Evolutionary conservation across 2,113 vertebrate genomes (phyloP).

Genomic region (Labrus mixtus): DNA sequence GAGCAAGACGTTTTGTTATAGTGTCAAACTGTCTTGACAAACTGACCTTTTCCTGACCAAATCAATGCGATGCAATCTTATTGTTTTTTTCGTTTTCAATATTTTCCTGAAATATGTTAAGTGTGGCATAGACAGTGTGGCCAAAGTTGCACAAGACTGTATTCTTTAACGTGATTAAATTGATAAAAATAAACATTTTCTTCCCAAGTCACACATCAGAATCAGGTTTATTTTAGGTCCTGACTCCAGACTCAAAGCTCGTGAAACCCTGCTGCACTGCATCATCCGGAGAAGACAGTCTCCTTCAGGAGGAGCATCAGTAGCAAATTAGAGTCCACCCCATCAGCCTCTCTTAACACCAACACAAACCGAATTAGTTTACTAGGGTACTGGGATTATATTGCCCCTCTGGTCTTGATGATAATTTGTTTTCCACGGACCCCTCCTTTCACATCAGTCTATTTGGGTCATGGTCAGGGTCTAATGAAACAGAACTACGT

Average conservation of each 20-base stretch:
- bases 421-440: slow-evolving; percentile 63
- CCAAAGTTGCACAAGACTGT: too few relatives aligned
- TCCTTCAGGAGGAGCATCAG: not conserved
- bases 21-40: not conserved
- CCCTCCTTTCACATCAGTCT: slow-evolving; percentile 20
- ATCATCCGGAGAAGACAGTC: slow-evolving; percentile 7
- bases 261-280: not conserved
- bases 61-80: not conserved
- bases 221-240: slow-evolving; percentile 6
- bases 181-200: not conserved
- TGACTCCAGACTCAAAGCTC: not conserved
- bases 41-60: not conserved
- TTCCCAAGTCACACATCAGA: not conserved
- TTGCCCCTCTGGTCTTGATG: slow-evolving; percentile 42
- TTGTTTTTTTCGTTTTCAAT: too few relatives aligned
- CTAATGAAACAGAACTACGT: slow-evolving; percentile 55
- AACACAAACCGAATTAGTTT: slow-evolving; percentile 27
- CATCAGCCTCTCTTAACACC: not conserved
- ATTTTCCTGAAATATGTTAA: too few relatives aligned
- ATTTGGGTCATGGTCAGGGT: slow-evolving; percentile 46
- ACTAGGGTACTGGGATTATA: slow-evolving; percentile 46
- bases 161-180: too few relatives aligned
- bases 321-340: slow-evolving; percentile 3
- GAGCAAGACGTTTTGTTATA: not conserved
- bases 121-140: too few relatives aligned